Conservation (phyloP, 2,797 vertebrate genomes). For the Syngnathus acus region DNA sequence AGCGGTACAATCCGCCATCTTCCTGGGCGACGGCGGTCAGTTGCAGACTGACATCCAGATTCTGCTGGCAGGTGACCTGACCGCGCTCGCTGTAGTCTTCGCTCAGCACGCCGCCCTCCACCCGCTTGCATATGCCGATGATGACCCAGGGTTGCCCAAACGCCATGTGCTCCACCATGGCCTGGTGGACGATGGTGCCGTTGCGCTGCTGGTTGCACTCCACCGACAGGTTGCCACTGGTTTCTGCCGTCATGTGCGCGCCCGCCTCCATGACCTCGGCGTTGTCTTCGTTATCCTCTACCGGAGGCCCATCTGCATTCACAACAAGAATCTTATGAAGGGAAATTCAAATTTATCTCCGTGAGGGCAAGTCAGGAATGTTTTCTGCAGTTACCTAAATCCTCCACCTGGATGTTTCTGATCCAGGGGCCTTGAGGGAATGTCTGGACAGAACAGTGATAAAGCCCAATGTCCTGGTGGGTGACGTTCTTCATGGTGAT, state of each 20-base stretch:
- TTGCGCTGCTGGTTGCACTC: constrained; percentile 46
- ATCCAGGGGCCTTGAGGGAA: constrained; percentile 72
- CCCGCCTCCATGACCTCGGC: constrained; percentile 15
- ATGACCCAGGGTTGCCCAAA: constrained; percentile 31
- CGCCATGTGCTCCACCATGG: constrained; percentile 65
- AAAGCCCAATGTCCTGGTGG: constrained; percentile 68
- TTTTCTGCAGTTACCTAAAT: constrained; percentile 64
- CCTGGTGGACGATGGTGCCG: constrained; percentile 32
- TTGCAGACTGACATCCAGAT: constrained; percentile 40
- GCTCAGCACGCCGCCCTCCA: constrained; percentile 38
- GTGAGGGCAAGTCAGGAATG: not conserved
- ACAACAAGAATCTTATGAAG: constrained; percentile 14
- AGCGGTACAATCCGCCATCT: constrained; percentile 68
- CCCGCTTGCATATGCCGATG: constrained; percentile 55
- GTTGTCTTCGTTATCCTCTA: constrained; percentile 21
- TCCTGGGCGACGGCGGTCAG: constrained; percentile 45
- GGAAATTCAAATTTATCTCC: not conserved
- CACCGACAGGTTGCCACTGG: constrained; percentile 61
- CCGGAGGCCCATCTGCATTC: constrained; percentile 55
- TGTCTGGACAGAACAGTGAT: constrained; percentile 68
- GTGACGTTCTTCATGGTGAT: constrained; percentile 71
- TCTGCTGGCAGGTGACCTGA: constrained; percentile 49
- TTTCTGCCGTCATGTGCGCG: constrained; percentile 24
- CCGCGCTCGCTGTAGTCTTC: constrained; percentile 60
- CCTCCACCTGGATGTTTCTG: constrained; percentile 65